Evolutionary conservation across 1,140 invertebrate species (phyloP).

Genomic region (Zaprionus ornatus): DNA sequence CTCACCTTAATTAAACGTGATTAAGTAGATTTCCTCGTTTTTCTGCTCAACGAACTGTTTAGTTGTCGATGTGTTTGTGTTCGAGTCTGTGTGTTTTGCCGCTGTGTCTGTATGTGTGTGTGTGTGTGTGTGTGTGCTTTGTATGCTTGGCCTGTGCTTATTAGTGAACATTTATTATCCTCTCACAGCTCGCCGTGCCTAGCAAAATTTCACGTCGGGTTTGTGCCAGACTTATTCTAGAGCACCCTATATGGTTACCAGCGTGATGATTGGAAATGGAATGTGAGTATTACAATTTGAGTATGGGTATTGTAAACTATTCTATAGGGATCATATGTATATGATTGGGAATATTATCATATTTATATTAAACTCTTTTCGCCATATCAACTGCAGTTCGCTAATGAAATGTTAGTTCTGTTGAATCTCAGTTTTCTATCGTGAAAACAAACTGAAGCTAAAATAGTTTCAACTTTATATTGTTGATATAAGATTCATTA

Average conservation of each 20-base stretch:
- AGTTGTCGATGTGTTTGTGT: slow-evolving; percentile 66
- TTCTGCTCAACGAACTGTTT: slow-evolving; percentile 80
- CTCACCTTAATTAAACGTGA: slow-evolving; percentile 82
- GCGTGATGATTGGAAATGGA: background rate
- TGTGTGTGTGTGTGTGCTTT: slow-evolving; percentile 13
- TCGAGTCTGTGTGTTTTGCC: background rate
- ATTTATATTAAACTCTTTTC: too few species aligned
- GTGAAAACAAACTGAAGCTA: too few species aligned
- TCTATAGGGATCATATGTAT: too few species aligned
- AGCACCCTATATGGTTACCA: background rate
- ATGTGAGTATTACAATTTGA: background rate
- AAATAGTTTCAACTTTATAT: too few species aligned
- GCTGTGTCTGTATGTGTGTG: slow-evolving; percentile 8
- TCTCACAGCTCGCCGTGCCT: slow-evolving; percentile 13
- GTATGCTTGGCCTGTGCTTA: slow-evolving; percentile 56
- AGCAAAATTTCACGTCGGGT: slow-evolving; percentile 15
- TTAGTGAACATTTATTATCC: slow-evolving; percentile 63
- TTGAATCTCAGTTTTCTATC: too few species aligned
- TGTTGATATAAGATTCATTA: too few species aligned
- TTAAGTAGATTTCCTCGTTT: slow-evolving; percentile 82
- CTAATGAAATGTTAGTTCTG: too few species aligned
- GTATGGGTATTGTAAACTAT: too few species aligned
- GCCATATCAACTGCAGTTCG: too few species aligned
- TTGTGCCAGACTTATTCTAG: slow-evolving; percentile 12
- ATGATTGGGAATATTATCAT: too few species aligned